Evolutionary conservation across 2,797 vertebrate species (phyloP).

Genomic region (Takifugu rubripes): DNA sequence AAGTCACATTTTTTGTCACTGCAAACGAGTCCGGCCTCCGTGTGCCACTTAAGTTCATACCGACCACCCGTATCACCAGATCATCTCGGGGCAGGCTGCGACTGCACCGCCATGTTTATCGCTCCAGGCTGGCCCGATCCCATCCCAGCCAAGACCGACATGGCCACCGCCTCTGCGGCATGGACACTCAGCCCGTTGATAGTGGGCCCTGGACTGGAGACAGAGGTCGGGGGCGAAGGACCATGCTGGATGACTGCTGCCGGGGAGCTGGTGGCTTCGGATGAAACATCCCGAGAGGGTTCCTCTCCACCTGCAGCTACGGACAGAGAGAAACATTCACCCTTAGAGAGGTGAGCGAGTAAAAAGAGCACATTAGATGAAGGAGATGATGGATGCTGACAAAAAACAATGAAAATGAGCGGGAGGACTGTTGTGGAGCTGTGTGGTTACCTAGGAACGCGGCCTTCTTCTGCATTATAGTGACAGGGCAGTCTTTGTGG

Average conservation of each 20-base stretch:
- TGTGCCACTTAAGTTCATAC: constrained; percentile 56
- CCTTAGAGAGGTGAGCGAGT: constrained; percentile 76
- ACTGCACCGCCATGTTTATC: constrained; percentile 78
- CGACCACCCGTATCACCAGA: constrained; percentile 62
- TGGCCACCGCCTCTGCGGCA: constrained; percentile 91
- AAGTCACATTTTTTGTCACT: constrained; percentile 8
- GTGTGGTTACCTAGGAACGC: constrained; percentile 83
- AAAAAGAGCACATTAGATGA: constrained; percentile 65
- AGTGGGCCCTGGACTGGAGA: constrained; percentile 72
- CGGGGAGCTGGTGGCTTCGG: constrained; percentile 82
- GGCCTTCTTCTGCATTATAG: constrained; percentile 92
- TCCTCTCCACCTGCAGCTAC: constrained; percentile 79
- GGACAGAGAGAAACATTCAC: constrained; percentile 72
- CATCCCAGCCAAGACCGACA: constrained; percentile 91
- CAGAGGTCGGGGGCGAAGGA: constrained; percentile 63
- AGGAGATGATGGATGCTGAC: constrained; percentile 48
- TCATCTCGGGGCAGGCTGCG: constrained; percentile 92
- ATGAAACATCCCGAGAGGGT: constrained; percentile 79
- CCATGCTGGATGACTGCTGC: constrained; percentile 87
- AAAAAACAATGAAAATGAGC: constrained; percentile 13
- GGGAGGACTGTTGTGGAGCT: neutral
- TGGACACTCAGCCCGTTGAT: constrained; percentile 87
- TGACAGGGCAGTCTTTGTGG: constrained; percentile 97
- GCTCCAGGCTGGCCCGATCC: constrained; percentile 83
- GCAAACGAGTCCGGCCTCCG: constrained; percentile 48